phyloP scores from a whole-genome alignment of 1,140 invertebrate species.

The Aphelenchoides besseyi region DNA sequence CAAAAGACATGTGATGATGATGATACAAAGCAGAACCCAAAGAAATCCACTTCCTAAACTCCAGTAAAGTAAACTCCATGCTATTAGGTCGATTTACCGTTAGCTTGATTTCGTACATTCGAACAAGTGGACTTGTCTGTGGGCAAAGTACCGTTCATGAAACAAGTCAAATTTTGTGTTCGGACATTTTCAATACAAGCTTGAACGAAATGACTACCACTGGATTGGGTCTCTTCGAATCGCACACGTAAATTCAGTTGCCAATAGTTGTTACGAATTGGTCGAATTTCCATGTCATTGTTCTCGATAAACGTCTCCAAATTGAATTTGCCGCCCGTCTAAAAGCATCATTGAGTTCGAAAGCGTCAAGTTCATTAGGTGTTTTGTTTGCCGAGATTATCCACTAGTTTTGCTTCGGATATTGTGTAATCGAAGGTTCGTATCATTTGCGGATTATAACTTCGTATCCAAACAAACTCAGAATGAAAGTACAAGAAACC shows the following conservation, averaged over 20 bases:
- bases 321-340: slow-evolving; percentile 11
- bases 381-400: background rate
- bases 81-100: no score
- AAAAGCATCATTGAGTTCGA: background rate
- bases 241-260: slow-evolving; percentile 6
- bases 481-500: background rate
- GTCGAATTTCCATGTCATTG: slow-evolving; percentile 19
- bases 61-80: no score
- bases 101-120: background rate
- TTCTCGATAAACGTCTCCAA: background rate
- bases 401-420: background rate
- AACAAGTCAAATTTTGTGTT: slow-evolving; percentile 16
- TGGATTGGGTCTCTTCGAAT: background rate
- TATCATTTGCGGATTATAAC: background rate
- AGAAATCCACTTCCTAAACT: slow-evolving; percentile 3
- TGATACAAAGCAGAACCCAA: background rate
- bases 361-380: background rate
- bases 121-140: background rate
- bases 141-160: slow-evolving; percentile 10
- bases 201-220: slow-evolving; percentile 2
- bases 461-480: slow-evolving; percentile 7
- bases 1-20: slow-evolving; percentile 8
- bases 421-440: background rate
- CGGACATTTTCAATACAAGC: slow-evolving; percentile 13
- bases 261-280: slow-evolving; percentile 15